Evolutionary conservation across 2,113 vertebrate species (phyloP), one percentile per base, ranked within the genome.

Genomic region (Lethenteron reissneri): DNA sequence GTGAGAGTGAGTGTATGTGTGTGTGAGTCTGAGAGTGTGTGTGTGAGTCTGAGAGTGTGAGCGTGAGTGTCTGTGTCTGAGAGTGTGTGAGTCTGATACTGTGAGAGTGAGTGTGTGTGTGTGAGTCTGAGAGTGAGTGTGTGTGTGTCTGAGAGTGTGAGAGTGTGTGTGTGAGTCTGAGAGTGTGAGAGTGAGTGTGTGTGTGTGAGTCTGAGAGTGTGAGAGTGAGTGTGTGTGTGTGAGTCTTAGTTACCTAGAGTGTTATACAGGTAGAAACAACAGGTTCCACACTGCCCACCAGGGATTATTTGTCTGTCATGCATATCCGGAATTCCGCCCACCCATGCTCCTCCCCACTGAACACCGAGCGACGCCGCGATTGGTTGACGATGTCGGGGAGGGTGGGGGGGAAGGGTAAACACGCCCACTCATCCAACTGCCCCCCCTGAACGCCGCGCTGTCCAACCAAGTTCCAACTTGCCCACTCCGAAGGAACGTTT

Each of bases 21-120:
- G 60, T 62, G 60, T 2, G 60, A 14, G 60, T 62, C n/a, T n/a
- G n/a, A n/a, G 60, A 14, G 60, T 62, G 60, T 62, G 60, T 62
- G 60, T 64, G 60, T 64, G 60, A 13, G 60, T 21, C 21, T 21
- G 21, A 21, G 21, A 21, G 21, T 21, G 21, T 21, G 21, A 21
- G 21, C 1, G 21, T 21, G 21, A 21, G 21, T 21, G 21, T 21
- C 2, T 21, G 21, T 21, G 21, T 21, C 2, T 62, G 60, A 17
- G 60, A 14, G 60, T 64, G 60, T 64, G 60, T 64, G 60, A 14
- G 60, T 64, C 13, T 64, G 60, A 14, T 2, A 14, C 2, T 64
- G 60, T 64, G 60, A 14, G 59, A 12, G 60, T 64, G 60, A 14
- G 60, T 64, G 60, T 64, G 60, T 64, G 60, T 64, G 60, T 64